Conservation (phyloP, 2,113 vertebrate genomes). For the Lamprotornis superbus region DNA sequence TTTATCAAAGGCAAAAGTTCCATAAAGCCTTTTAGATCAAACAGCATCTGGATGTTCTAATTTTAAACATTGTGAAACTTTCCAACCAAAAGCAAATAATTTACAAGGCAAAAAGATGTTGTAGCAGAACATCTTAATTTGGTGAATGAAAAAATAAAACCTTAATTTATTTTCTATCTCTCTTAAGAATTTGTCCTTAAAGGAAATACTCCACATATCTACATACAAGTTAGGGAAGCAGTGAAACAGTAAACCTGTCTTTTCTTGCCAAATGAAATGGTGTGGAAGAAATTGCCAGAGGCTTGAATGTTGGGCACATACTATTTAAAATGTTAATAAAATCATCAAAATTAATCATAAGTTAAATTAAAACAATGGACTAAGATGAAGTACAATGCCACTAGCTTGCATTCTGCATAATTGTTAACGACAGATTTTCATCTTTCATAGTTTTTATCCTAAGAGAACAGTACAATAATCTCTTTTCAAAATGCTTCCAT, state of each 20-base stretch:
- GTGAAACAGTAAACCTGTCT: neutral
- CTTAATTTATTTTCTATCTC: neutral
- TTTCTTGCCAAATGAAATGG: neutral
- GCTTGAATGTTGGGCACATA: neutral
- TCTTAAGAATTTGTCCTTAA: neutral
- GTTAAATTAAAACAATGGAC: neutral
- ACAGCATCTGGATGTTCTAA: neutral
- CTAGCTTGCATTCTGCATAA: neutral
- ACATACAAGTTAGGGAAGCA: neutral
- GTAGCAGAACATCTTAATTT: neutral
- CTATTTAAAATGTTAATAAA: neutral
- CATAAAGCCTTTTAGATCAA: neutral
- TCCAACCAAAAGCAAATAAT: neutral
- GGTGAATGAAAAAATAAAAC: neutral
- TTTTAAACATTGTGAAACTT: neutral
- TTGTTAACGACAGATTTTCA: neutral
- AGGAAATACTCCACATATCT: neutral
- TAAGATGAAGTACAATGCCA: neutral
- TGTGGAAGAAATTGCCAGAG: neutral
- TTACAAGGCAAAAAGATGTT: neutral
- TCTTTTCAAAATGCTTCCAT: neutral
- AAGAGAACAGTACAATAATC: neutral
- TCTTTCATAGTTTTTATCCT: neutral
- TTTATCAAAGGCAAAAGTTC: neutral
- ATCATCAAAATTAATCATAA: neutral